A percentile compares a stretch with the other conserved stretches of the same genome.
phyloP scores from a whole-genome alignment of 2,113 vertebrate species.

The Nymphicus hollandicus region DNA sequence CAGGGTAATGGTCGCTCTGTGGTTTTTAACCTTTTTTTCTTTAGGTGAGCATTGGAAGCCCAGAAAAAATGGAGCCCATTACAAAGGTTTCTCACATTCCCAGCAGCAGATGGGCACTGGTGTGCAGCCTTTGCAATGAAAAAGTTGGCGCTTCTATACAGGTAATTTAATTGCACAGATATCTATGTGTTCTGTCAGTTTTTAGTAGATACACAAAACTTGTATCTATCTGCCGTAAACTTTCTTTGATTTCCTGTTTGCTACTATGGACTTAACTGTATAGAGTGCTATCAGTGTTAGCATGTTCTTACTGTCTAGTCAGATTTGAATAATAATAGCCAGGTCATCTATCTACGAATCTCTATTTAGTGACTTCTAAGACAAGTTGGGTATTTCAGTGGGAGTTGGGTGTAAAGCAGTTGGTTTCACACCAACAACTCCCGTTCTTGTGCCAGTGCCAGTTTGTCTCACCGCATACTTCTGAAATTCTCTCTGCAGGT shows the following conservation, averaged over 20 bases:
- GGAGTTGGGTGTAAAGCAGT: not conserved
- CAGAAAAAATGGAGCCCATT: constrained; percentile 98
- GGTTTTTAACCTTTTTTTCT: not conserved
- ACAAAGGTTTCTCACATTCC: constrained; percentile 99
- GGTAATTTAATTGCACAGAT: constrained; percentile 63
- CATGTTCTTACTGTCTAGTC: not conserved
- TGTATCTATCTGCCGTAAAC: not conserved
- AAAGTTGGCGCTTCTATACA: constrained; percentile 96
- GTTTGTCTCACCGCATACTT: not conserved
- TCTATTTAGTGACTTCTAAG: not conserved
- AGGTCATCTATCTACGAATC: not conserved
- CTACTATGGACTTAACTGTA: not conserved
- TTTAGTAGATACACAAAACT: not conserved
- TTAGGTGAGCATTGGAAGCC: constrained; percentile 97
- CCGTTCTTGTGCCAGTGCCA: not conserved
- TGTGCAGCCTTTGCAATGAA: constrained; percentile 94
- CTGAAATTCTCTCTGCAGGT: not conserved
- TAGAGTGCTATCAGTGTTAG: not conserved
- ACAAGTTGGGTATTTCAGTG: not conserved
- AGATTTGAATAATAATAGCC: not conserved
- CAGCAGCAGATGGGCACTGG: constrained; percentile 93
- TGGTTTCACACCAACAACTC: not conserved
- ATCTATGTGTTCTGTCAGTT: not conserved
- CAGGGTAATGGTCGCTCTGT: not conserved
- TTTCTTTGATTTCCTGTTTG: not conserved